phyloP scores from a whole-genome alignment of 2,797 vertebrate species.

The Adrianichthys oophorus region DNA sequence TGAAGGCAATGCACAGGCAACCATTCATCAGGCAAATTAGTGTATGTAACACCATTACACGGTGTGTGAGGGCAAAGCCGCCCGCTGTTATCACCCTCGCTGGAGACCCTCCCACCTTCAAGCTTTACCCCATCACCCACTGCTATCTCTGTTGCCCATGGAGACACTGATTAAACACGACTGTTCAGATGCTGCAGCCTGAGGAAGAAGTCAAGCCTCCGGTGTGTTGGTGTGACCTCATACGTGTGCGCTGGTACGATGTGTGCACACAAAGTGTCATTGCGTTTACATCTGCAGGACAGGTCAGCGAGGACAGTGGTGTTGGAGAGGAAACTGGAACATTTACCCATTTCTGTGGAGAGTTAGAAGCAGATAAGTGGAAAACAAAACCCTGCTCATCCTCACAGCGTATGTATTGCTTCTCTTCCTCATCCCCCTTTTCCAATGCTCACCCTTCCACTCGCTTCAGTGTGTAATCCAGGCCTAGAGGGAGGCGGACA shows the following conservation, averaged over 20 bases:
- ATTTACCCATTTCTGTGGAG: constrained; percentile 13
- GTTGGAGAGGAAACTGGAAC: constrained; percentile 7
- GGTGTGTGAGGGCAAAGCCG: constrained; percentile 66
- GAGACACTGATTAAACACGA: constrained; percentile 77
- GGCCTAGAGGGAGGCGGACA: constrained; percentile 33
- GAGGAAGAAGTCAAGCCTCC: constrained; percentile 45
- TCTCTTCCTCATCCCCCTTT: constrained; percentile 16
- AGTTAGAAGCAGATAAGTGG: constrained; percentile 2
- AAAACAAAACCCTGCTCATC: constrained; percentile 13
- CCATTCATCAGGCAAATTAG: constrained; percentile 64
- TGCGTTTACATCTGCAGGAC: constrained; percentile 8
- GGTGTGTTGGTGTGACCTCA: constrained; percentile 20
- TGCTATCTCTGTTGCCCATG: constrained; percentile 54
- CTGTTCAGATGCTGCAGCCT: constrained; percentile 69
- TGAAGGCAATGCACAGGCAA: constrained; percentile 37
- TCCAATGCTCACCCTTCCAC: constrained; percentile 36
- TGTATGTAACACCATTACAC: constrained; percentile 73
- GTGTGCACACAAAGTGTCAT: constrained; percentile 13
- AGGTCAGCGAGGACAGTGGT: constrained; percentile 3
- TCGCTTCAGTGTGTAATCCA: constrained; percentile 36
- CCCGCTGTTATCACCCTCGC: constrained; percentile 46
- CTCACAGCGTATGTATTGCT: neutral
- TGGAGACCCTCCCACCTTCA: constrained; percentile 49
- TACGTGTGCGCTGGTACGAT: constrained; percentile 3
- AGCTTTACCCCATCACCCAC: constrained; percentile 28